These are phyloP conservation scores for Hetaerina titia DNA, from an alignment of 2,888 invertebrate species.

Conservation along the genomic window DNA sequence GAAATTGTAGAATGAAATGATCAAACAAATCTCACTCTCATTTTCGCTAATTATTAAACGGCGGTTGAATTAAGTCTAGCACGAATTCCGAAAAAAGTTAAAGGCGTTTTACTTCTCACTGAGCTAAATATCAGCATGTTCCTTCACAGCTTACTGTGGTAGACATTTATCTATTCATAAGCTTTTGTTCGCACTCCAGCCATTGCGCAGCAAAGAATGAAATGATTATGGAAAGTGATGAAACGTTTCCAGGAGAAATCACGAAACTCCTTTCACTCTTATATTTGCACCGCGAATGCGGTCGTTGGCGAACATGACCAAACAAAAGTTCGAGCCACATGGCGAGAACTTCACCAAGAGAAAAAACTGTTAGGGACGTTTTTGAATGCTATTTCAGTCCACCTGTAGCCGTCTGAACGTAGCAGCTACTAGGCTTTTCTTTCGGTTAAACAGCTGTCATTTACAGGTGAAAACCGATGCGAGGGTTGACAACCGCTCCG, in stretches of 20 bases:
- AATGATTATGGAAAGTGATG: not conserved
- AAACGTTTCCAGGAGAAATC: not conserved
- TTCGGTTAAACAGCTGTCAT: not conserved
- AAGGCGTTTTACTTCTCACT: too few species aligned
- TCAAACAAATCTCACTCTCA: too few species aligned
- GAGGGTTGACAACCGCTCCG: not conserved
- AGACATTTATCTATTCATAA: too few species aligned
- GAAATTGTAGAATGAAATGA: too few species aligned
- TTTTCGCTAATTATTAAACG: too few species aligned
- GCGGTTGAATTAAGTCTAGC: too few species aligned
- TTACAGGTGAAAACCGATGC: not conserved
- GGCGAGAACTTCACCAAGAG: not conserved
- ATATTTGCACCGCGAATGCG: not conserved
- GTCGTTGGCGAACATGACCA: not conserved
- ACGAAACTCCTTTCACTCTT: slow-evolving; percentile 9
- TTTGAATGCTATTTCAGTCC: not conserved
- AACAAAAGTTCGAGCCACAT: not conserved
- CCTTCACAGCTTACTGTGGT: too few species aligned
- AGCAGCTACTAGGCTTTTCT: not conserved
- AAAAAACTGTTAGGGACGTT: not conserved
- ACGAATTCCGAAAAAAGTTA: too few species aligned
- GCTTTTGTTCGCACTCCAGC: too few species aligned
- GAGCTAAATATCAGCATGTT: too few species aligned
- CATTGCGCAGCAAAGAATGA: not conserved
- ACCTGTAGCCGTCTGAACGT: slow-evolving; percentile 3